Evolutionary conservation across 64 coral and sea anemone genomes (phyloP).

Genomic region (Orbicella faveolata): DNA sequence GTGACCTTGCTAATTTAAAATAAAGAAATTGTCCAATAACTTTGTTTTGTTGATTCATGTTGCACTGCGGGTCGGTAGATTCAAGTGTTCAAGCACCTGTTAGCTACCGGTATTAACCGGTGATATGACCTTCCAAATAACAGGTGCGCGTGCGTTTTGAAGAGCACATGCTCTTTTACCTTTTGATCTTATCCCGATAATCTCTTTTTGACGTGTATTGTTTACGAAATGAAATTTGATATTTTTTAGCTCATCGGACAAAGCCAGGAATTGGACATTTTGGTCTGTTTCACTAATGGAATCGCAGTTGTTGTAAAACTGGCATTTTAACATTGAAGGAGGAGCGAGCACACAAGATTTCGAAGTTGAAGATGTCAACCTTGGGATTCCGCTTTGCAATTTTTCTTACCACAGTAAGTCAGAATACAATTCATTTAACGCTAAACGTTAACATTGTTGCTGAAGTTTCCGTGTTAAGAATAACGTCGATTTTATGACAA

Average conservation of each 20-base stretch:
- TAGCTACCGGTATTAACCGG: constrained; percentile 20
- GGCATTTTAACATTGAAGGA: too few species aligned
- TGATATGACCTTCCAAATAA: neutral
- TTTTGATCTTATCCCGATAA: neutral
- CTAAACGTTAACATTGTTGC: too few species aligned
- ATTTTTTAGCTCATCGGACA: neutral
- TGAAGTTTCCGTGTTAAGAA: too few species aligned
- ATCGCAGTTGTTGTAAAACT: neutral
- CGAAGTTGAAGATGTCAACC: neutral
- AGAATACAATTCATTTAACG: neutral
- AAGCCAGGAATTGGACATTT: neutral
- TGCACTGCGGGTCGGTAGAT: neutral
- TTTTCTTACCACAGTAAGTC: neutral
- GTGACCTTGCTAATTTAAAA: neutral
- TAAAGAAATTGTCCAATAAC: neutral
- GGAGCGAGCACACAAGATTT: neutral
- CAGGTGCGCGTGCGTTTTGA: neutral
- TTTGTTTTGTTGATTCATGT: neutral
- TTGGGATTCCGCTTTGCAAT: neutral
- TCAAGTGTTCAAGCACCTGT: constrained; percentile 33
- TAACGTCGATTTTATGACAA: too few species aligned
- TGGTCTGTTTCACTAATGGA: neutral
- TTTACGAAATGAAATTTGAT: constrained; percentile 12
- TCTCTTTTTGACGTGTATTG: neutral
- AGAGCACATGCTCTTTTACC: neutral